Base-by-base conservation (phyloP, 2,113 vertebrate species). In the Polypterus senegalus region DNA sequence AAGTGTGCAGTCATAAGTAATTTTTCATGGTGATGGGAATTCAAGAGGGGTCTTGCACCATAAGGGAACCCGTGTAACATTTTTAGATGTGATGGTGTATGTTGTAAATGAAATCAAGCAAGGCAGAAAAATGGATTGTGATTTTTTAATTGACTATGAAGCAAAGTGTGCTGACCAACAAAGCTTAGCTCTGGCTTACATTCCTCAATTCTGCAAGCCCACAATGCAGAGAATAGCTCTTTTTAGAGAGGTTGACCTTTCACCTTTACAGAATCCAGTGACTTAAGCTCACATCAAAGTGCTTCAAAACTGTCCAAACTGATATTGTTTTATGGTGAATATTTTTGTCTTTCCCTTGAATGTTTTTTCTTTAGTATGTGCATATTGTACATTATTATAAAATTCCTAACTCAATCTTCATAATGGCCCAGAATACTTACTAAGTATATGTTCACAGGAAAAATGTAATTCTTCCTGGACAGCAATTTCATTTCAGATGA, bases 221-320 rank as follows among this genome's bases (percentile, higher is more conserved):
- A 46, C 62, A 9, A 58, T 49, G 63, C 51, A 67, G 62, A 70
- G 48, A 27, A 6, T 63, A 62, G 69, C 74, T 67, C 69, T 71
- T 67, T 66, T 63, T 53, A 48, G 62, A 66, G 73, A 63, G 60
- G 56, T 62, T 69, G 65, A 67, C 65, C 70, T 72, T 57, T 70
- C 63, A 70, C 59, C 64, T 45, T 47, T 10, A 11, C 27, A 27
- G 46, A 58, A 57, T 57, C 60, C 67, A 66, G 65, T 53, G 65
- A 63, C 61, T 65, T 47, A 46, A 46, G 69, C 11, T 55, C 48
- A 75, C 67, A 69, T 72, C 69, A 72, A 75, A 72, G 73, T 47
- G 49, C 10, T 10, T 58, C 60, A 10, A 46, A 62, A 54, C 61
- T 64, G 44, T 48, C 57, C 48, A 47, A 63, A 54, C 49, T 67